Base-by-base conservation (phyloP, 1,140 invertebrate genomes). In the Apis dorsata region DNA sequence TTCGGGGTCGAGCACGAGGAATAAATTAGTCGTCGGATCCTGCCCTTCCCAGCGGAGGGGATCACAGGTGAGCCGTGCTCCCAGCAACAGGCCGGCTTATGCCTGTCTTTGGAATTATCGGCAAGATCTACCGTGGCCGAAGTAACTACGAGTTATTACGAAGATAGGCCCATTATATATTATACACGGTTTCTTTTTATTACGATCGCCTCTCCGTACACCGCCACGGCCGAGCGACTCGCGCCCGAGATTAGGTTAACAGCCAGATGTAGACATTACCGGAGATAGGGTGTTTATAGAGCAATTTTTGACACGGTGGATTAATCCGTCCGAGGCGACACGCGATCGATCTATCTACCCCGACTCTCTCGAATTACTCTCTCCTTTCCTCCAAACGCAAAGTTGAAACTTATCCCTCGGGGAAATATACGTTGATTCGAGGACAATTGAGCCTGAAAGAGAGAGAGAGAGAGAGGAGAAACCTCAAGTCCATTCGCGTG, bases 141-240 rank as follows among this genome's bases (percentile, higher is more conserved):
- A 85, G 83, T 86, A 89, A 90, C 83, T 75, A 76, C 87, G 28
- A 85, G 86, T 87, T 86, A 90, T 90, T 91, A 90, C 85, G 66
- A 71, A 88, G 86, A 91, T 89, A 86, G 85, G 78, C 68, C 88
- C 63, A 90, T 91, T 91, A 91, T 78, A 84, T 90, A 91, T 91
- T 90, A 90, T 90, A 78, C 85, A 87, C 83, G 88, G 83, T 86
- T 84, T 83, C 81, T 89, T 89, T 90, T 89, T 89, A 81, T 83
- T 76, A 65, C 72, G 70, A 83, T 63, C 78, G 62, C n/a, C 65
- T 51, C 69, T 74, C 55, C 55, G 73, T 69, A 71, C 73, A 71
- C 34, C 70, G 81, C 53, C 68, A 69, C 34, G 24, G 44, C 63
- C 28, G 69, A 62, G 72, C 80, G 44, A 62, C 51, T 55, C 53